A percentile compares a stretch with the other conserved stretches of the same genome.
Conservation (phyloP, 2,888 invertebrate species). For the Idaea straminata region DNA sequence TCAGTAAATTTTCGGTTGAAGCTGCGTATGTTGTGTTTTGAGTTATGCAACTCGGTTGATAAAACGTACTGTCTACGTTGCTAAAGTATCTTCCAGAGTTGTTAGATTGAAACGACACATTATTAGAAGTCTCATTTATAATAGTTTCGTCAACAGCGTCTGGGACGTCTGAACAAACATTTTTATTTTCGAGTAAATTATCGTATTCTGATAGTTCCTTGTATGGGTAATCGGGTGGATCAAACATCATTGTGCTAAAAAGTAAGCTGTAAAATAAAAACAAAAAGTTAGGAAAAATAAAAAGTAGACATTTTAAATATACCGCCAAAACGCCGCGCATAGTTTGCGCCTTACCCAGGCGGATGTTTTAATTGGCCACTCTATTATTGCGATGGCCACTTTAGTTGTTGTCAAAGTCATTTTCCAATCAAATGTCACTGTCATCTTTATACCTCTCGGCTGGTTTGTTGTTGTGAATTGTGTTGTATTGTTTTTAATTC, state of each 20-base stretch:
- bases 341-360: background rate
- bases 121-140: slow-evolving; percentile 28
- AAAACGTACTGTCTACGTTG: slow-evolving; percentile 45
- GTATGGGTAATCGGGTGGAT: slow-evolving; percentile 71
- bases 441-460: background rate
- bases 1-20: slow-evolving; percentile 48
- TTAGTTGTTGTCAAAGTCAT: slow-evolving; percentile 1
- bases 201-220: slow-evolving; percentile 66
- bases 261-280: slow-evolving; percentile 21
- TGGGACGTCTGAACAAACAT: slow-evolving; percentile 11
- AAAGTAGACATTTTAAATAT: background rate
- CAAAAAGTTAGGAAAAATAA: background rate
- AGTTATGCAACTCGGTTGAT: slow-evolving; percentile 32
- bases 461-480: slow-evolving; percentile 11
- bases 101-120: slow-evolving; percentile 54
- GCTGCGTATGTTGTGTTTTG: slow-evolving; percentile 41
- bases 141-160: slow-evolving; percentile 15
- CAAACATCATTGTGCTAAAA: slow-evolving; percentile 63
- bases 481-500: slow-evolving; percentile 16
- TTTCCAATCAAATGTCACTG: background rate
- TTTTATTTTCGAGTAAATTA: slow-evolving; percentile 52
- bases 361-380: background rate
- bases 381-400: background rate
- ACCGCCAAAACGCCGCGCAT: background rate
- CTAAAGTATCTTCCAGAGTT: slow-evolving; percentile 57